phyloP scores from a whole-genome alignment of 2,888 invertebrate genomes.

The Aphidius colemani region DNA sequence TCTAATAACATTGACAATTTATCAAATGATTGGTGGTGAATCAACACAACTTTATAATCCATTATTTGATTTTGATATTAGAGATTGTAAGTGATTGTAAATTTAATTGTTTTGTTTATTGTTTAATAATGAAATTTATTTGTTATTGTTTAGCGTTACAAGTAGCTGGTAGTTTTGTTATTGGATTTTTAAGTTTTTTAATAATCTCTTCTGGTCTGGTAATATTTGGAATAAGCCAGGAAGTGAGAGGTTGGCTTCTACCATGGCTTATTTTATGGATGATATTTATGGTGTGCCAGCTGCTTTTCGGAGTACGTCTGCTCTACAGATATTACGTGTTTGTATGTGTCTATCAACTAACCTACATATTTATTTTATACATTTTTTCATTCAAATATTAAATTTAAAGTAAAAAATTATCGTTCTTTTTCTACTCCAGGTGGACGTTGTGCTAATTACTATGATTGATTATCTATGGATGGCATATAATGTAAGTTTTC shows the following conservation, averaged over 20 bases:
- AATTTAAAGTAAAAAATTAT: constrained; percentile 19
- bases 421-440: constrained; percentile 64
- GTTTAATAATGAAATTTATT: not conserved
- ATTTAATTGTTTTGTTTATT: not conserved
- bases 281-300: constrained; percentile 74
- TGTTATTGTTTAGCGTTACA: constrained; percentile 70
- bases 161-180: constrained; percentile 69
- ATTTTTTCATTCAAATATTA: constrained; percentile 8
- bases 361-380: not conserved
- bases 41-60: constrained; percentile 88
- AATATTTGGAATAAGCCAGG: constrained; percentile 68
- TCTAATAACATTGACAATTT: constrained; percentile 74
- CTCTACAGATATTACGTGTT: constrained; percentile 90
- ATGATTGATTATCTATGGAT: constrained; percentile 81
- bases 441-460: constrained; percentile 78
- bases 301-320: constrained; percentile 82
- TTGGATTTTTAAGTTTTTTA: constrained; percentile 65
- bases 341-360: constrained; percentile 65
- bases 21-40: constrained; percentile 85
- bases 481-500: constrained; percentile 78
- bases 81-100: constrained; percentile 67
- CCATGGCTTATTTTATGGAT: constrained; percentile 79
- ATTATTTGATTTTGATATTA: constrained; percentile 84
- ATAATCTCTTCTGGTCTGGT: constrained; percentile 67
- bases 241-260: constrained; percentile 79